These are phyloP conservation scores for Pocillopora damicornis DNA, from an alignment of 64 coral and sea anemone species.

Conservation along the genomic window DNA sequence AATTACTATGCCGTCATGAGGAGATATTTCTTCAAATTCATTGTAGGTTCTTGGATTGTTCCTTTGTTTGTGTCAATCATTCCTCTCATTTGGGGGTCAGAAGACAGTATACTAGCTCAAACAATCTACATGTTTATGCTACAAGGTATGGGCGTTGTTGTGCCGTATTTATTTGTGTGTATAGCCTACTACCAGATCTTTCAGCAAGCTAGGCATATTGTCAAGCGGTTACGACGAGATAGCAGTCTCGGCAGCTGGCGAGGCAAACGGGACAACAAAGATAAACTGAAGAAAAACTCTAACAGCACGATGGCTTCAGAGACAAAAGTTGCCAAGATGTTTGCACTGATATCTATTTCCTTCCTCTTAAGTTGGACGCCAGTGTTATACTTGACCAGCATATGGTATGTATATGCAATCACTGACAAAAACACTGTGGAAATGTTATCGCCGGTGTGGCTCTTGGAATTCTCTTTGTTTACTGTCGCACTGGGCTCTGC, in stretches of 20 bases:
- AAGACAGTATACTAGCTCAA: neutral
- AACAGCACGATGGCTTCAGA: slow-evolving; percentile 21
- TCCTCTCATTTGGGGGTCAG: slow-evolving; percentile 23
- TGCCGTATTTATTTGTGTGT: slow-evolving; percentile 54
- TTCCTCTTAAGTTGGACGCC: slow-evolving; percentile 71
- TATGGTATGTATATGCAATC: slow-evolving; percentile 18
- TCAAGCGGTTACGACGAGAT: slow-evolving; percentile 30
- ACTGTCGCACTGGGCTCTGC: slow-evolving; percentile 68
- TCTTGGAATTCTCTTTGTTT: slow-evolving; percentile 30
- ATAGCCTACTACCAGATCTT: slow-evolving; percentile 57
- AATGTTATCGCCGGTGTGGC: slow-evolving; percentile 14
- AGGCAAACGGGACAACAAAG: neutral
- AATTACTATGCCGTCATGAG: slow-evolving; percentile 41
- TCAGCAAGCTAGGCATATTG: slow-evolving; percentile 47
- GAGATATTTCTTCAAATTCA: slow-evolving; percentile 25
- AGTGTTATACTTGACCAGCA: slow-evolving; percentile 55
- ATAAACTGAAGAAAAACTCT: neutral
- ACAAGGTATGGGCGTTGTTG: slow-evolving; percentile 42
- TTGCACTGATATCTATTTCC: slow-evolving; percentile 35
- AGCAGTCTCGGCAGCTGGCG: neutral
- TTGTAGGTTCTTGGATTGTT: slow-evolving; percentile 24
- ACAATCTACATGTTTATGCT: slow-evolving; percentile 44
- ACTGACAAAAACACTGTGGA: neutral
- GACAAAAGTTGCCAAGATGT: slow-evolving; percentile 52
- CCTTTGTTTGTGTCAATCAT: slow-evolving; percentile 29